Percentiles rank a stretch among this genome's conserved stretches.
Evolutionary conservation across 1,140 invertebrate genomes (phyloP).

Genomic region (Cydia pomonella): DNA sequence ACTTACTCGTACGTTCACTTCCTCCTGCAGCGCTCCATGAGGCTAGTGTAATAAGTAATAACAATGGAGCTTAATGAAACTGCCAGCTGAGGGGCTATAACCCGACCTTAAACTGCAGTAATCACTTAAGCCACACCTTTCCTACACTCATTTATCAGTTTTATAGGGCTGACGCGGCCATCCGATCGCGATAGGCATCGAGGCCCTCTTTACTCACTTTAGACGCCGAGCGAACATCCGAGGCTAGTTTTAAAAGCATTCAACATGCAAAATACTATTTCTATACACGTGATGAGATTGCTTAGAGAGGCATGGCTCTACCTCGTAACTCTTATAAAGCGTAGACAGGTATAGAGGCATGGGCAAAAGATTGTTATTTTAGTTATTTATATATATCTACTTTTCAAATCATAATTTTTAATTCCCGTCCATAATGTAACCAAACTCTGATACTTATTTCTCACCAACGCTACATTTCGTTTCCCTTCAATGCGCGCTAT

Average conservation of each 20-base stretch:
- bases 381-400: no score
- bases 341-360: neutral
- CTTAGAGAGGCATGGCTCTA: neutral
- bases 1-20: neutral
- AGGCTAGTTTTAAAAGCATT: neutral
- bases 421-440: neutral
- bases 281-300: neutral
- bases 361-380: no score
- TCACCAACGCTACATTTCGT: slow-evolving; percentile 32
- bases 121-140: slow-evolving; percentile 75
- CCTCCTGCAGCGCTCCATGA: neutral
- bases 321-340: neutral
- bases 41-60: slow-evolving; percentile 3
- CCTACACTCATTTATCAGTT: slow-evolving; percentile 62
- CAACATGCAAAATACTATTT: neutral
- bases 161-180: slow-evolving; percentile 53
- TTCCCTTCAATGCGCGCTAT: slow-evolving; percentile 33
- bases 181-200: slow-evolving; percentile 52
- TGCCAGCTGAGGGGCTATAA: slow-evolving; percentile 37
- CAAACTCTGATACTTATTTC: slow-evolving; percentile 27
- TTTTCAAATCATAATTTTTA: no score
- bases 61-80: slow-evolving; percentile 29
- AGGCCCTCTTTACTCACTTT: slow-evolving; percentile 20
- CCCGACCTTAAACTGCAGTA: slow-evolving; percentile 61
- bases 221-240: neutral